Evolutionary conservation across 2,113 vertebrate species (phyloP).

Genomic region (Tricholaema leucomelas): DNA sequence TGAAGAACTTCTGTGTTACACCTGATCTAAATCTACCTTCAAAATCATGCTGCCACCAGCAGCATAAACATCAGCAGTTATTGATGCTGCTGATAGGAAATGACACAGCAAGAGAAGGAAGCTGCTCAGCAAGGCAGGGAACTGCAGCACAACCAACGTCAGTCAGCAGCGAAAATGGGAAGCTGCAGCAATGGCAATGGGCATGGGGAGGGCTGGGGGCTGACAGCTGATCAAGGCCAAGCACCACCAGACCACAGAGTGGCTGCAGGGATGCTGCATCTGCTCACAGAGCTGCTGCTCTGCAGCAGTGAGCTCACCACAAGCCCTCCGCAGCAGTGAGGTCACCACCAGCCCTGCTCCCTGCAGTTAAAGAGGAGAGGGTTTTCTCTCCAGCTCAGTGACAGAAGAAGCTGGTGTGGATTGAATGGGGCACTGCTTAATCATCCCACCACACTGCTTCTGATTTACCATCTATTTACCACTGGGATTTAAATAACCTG

Average conservation of each 20-base stretch:
- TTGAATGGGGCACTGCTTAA: background rate
- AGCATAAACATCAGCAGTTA: background rate
- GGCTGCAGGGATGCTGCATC: background rate
- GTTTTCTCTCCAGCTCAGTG: background rate
- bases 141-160: background rate
- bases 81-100: background rate
- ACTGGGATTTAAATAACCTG: background rate
- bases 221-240: background rate
- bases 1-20: background rate
- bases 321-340: background rate
- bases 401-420: background rate
- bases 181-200: fast-evolving
- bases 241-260: background rate
- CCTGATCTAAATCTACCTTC: background rate
- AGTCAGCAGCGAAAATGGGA: background rate
- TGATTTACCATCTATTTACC: background rate
- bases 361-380: background rate
- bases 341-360: background rate
- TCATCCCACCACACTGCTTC: background rate
- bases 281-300: background rate
- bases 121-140: background rate
- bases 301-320: background rate
- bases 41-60: background rate
- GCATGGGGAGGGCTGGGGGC: background rate
- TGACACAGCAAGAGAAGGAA: fast-evolving